Base-by-base conservation (phyloP, 2,113 vertebrate species). In the Anser cygnoides region DNA sequence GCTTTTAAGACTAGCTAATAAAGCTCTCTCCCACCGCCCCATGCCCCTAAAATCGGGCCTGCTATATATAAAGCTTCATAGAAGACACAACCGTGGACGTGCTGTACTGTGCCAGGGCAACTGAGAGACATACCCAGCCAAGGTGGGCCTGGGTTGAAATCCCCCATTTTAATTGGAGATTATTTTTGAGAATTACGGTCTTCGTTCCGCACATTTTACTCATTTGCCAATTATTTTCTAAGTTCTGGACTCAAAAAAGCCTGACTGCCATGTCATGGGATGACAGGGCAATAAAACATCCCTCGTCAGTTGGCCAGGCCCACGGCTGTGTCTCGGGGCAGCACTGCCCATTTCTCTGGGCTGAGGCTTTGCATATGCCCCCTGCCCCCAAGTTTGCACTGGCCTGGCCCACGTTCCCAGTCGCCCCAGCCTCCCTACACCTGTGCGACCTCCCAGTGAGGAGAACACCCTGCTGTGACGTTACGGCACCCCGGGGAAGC, bases 381-480 rank as follows among this genome's bases (percentile, higher is more conserved):
- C 9, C 13, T 7, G 50, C 21, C 0, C 0, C 1, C 23, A 29
- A 11, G n/a, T 63, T 9, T 28, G 44, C 71, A 17, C 83, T 29
- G 3, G 35, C 52, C 87, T 26, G 66, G 19, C 4, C 0, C 13
- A 25, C 13, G 19, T 31, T 31, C 61, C 66, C 17, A 39, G 6
- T 25, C 4, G 2, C 10, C 20, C 17, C 0, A 0, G 28, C 2
- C 39, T 57, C 35, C 5, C 13, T 26, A 1, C 49, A 33, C 10
- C 44, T 7, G 20, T 0, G 2, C 3, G 0, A 1, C 11, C 1
- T 55, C 59, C 35, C n/a, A 2, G 3, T 0, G 16, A 16, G 39
- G 11, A 19, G 29, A 54, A 26, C 17, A 4, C 23, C 33, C 25
- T 19, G 37, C 2, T 1, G 52, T n/a, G 17, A 3, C 6, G 19